These are phyloP conservation scores for Petaurus breviceps DNA, from an alignment of 2,113 vertebrate genomes.

Conservation along the genomic window DNA sequence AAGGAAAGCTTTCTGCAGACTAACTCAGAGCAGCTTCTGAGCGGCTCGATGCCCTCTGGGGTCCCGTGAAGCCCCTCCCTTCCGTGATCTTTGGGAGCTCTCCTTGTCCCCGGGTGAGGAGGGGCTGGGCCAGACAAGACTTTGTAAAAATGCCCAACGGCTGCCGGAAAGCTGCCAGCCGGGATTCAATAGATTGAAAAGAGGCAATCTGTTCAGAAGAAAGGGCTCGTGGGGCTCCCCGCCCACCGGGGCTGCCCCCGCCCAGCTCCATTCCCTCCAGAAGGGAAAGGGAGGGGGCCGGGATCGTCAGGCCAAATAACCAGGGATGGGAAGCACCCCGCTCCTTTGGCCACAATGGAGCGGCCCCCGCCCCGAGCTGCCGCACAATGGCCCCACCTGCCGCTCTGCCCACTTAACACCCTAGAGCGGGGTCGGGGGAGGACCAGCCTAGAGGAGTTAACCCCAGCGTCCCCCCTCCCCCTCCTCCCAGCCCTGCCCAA, in stretches of 20 bases:
- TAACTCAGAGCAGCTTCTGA: neutral
- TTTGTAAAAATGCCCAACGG: slow-evolving; percentile 46
- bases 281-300: slow-evolving; percentile 68
- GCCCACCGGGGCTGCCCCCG: neutral
- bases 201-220: slow-evolving; percentile 65
- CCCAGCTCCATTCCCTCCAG: neutral
- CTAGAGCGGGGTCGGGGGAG: slow-evolving; percentile 46
- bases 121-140: neutral
- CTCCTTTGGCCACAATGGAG: slow-evolving; percentile 70
- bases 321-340: slow-evolving; percentile 71
- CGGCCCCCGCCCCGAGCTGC: neutral
- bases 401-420: slow-evolving; percentile 78
- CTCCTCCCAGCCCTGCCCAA: neutral
- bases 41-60: neutral
- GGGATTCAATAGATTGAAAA: neutral
- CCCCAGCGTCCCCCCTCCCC: neutral
- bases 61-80: too few species aligned
- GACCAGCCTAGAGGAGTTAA: slow-evolving; percentile 44
- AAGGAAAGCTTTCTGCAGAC: neutral
- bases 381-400: slow-evolving; percentile 82
- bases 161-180: neutral
- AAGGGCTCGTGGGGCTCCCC: neutral
- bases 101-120: neutral
- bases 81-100: neutral
- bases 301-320: slow-evolving; percentile 80